Evolutionary conservation across 1,140 invertebrate genomes (phyloP), one percentile per base, ranked within the genome.

Genomic region (Ceratosolen solmsi): DNA sequence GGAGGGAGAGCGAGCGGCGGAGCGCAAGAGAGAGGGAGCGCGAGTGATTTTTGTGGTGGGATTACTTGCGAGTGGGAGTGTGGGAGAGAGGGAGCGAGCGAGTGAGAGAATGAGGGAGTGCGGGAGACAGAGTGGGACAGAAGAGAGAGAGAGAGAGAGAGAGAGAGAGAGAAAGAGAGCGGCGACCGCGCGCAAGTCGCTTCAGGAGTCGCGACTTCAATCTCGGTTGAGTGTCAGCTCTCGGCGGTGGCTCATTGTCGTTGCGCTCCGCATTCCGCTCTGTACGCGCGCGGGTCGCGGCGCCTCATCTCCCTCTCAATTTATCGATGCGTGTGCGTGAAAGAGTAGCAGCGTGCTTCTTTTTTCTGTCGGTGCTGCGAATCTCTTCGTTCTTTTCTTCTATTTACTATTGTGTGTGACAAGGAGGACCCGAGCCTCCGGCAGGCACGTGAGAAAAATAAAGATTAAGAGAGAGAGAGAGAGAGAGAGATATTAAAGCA

Each of bases 161-260:
- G 51, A 27, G n/a, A 76, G 36, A 60, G 68, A n/a, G 68, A 13
- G 36, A 22, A 38, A 27, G 70, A 51, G 38, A 30, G 41, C 41
- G 46, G 41, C 3, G 17, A 17, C 41, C 71, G 51, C 22, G 27
- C 60, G 27, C 38, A 20, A 2, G 2, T 13, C 38, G 56, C 54
- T 15, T 77, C 76, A 17, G 27, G 63, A 68, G 63, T 68, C 20
- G 13, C 22, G 41, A 13, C 54, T 58, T 77, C 76, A 78, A 65
- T 68, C 63, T 78, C 46, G 41, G 27, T 46, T 78, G 60, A 30
- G 76, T 68, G 27, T 78, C 60, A 74, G 76, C 63, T 65, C 60
- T 46, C 46, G 46, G 20, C 63, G 60, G 74, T 49, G 70, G 49
- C 20, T 36, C 33, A 56, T 86, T 51, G 83, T 80, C 83, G 78